These are phyloP conservation scores for Aphodius sticticus DNA, from an alignment of 2,888 invertebrate species.

Conservation along the genomic window DNA sequence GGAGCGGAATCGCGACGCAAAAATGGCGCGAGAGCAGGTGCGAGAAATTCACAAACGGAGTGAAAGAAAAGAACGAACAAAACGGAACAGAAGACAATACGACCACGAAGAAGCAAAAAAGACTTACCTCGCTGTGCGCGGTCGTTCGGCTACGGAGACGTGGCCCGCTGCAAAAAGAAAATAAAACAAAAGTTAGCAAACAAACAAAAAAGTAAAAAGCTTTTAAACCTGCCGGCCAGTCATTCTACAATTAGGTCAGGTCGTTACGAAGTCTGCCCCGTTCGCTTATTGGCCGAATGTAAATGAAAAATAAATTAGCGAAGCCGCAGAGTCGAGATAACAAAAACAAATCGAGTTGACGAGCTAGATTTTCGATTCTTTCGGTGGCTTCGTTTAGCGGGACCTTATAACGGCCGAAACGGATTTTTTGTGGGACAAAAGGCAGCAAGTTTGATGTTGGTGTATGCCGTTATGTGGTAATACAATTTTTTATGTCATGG, in stretches of 20 bases:
- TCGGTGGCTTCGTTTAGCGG: background rate
- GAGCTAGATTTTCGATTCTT: background rate
- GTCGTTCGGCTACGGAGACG: background rate
- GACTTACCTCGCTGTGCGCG: background rate
- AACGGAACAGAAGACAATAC: background rate
- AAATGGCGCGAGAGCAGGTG: background rate
- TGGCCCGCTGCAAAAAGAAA: background rate
- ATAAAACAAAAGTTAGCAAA: background rate
- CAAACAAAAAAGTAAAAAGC: too few relatives aligned
- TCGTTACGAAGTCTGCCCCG: background rate
- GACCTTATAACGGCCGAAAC: background rate
- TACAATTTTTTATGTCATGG: too few relatives aligned
- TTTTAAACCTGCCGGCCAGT: background rate
- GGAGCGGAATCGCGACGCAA: background rate
- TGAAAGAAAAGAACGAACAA: background rate
- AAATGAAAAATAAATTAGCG: background rate
- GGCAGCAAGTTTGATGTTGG: background rate
- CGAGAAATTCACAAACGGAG: background rate
- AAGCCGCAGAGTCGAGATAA: background rate
- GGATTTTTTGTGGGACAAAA: background rate
- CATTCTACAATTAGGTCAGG: background rate
- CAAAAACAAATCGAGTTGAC: background rate
- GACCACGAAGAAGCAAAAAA: background rate
- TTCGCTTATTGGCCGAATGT: background rate
- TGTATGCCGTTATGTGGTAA: background rate